phyloP scores from a whole-genome alignment of 2,888 invertebrate species.

The Platycheirus rosarum region DNA sequence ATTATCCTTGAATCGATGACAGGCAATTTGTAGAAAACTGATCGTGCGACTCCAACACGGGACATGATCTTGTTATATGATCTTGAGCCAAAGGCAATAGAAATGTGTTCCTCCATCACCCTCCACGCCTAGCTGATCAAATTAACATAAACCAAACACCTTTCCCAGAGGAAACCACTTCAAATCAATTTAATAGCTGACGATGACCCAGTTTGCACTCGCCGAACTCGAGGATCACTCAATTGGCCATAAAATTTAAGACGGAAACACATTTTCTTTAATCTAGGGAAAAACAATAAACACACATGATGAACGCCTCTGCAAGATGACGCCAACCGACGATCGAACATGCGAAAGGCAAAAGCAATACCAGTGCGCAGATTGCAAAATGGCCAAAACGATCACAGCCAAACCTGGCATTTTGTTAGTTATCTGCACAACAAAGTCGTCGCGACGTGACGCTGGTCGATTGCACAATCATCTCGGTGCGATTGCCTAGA shows the following conservation, averaged over 20 bases:
- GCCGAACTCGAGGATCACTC: constrained; percentile 67
- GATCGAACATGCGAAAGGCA: too few species aligned
- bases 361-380: too few species aligned
- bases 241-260: constrained; percentile 39
- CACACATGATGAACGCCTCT: constrained; percentile 44
- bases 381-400: constrained; percentile 38
- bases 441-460: constrained; percentile 23
- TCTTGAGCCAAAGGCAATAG: constrained; percentile 12
- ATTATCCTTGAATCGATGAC: constrained; percentile 71
- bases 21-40: constrained; percentile 65
- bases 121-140: constrained; percentile 55
- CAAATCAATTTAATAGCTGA: constrained; percentile 42
- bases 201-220: constrained; percentile 57
- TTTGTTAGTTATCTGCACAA: constrained; percentile 44
- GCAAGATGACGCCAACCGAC: not conserved
- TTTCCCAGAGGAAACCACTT: constrained; percentile 50
- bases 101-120: constrained; percentile 32
- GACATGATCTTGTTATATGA: constrained; percentile 40
- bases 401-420: constrained; percentile 24
- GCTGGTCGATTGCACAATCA: constrained; percentile 59
- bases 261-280: constrained; percentile 58
- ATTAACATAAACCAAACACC: constrained; percentile 68
- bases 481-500: constrained; percentile 1
- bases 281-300: constrained; percentile 57
- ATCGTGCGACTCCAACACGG: constrained; percentile 61